These are phyloP conservation scores for Ovis aries DNA, from an alignment of 2,113 vertebrate species.

Conservation along the genomic window DNA sequence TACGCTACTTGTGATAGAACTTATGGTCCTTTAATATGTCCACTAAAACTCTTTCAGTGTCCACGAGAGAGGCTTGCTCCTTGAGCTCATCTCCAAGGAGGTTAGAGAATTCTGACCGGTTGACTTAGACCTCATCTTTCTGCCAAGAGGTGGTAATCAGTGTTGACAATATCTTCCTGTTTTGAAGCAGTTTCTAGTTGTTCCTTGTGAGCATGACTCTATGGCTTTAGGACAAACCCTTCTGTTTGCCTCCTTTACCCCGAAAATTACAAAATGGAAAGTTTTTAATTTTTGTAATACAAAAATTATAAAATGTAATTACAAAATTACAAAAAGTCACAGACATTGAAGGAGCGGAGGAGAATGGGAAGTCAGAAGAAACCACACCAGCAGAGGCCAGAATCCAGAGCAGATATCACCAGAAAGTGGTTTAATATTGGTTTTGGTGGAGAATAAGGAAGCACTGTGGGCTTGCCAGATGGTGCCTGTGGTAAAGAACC, in stretches of 20 bases:
- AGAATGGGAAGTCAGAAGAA: not conserved
- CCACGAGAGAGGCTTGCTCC: not conserved
- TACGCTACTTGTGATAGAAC: not conserved
- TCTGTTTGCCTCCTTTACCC: not conserved
- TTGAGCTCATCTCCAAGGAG: not conserved
- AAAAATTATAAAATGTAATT: too few relatives aligned
- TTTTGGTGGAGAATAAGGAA: not conserved
- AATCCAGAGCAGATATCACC: fast-evolving
- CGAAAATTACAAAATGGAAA: not conserved
- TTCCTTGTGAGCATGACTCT: not conserved
- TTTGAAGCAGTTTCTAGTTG: not conserved
- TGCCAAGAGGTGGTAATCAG: not conserved
- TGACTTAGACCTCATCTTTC: not conserved
- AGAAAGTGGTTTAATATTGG: not conserved
- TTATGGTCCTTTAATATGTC: not conserved
- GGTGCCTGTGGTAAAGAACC: not conserved
- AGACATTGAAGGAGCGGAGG: not conserved
- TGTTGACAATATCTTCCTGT: not conserved
- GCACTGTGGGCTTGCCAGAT: not conserved
- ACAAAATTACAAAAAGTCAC: not conserved
- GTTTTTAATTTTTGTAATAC: too few relatives aligned
- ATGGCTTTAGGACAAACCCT: not conserved
- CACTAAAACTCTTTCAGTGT: not conserved
- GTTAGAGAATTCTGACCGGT: not conserved
- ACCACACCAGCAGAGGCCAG: not conserved